phyloP scores from a whole-genome alignment of 35 echinoderm and acorn worm genomes.

The Lytechinus pictus region DNA sequence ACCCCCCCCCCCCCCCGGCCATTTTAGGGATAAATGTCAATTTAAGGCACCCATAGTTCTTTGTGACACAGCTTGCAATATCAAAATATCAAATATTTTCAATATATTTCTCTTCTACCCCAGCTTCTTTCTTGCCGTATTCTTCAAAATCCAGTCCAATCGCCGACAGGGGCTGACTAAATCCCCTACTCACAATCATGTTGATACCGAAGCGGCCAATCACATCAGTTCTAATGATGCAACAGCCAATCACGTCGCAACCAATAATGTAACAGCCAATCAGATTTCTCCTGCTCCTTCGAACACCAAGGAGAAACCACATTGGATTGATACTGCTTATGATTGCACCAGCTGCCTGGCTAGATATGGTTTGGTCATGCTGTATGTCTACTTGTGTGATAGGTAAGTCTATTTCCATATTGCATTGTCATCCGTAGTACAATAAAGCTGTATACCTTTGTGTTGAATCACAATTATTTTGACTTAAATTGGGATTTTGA shows the following conservation, averaged over 20 bases:
- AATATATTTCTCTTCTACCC: not conserved
- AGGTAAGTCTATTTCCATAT: conserved; percentile 62
- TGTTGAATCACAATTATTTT: no score
- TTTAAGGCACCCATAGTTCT: no score
- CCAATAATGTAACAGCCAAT: not conserved
- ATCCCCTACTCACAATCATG: not conserved
- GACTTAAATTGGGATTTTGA: no score
- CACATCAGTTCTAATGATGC: not conserved
- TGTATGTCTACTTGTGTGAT: conserved; percentile 89
- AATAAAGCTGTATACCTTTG: not conserved
- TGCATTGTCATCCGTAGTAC: not conserved
- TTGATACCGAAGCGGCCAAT: conserved; percentile 13
- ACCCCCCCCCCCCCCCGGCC: no score
- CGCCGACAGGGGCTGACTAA: conserved; percentile 1
- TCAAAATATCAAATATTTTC: not conserved
- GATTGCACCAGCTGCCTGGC: conserved; percentile 50
- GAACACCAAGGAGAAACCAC: conserved; percentile 31
- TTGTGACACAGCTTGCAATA: no score
- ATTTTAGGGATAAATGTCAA: no score
- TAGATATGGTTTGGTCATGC: conserved; percentile 86
- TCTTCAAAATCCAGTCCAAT: conserved; percentile 27
- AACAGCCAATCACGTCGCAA: not conserved
- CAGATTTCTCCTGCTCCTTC: not conserved
- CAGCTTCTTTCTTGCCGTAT: conserved; percentile 40
- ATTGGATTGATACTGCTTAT: conserved; percentile 34